Base-by-base conservation (phyloP, 2,888 invertebrate species). In the Ophion obscuratus region DNA sequence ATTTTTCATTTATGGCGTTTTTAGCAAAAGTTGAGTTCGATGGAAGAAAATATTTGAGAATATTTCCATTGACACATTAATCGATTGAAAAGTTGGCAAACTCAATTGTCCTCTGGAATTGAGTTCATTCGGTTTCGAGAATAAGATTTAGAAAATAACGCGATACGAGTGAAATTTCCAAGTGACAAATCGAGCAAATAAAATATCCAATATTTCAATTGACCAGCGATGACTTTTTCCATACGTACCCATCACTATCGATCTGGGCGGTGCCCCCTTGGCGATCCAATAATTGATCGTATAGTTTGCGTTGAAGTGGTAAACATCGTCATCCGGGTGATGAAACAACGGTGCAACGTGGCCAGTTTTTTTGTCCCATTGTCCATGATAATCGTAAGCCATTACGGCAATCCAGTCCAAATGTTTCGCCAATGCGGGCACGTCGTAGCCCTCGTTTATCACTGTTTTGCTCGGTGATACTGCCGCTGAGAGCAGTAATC, bases 391-490 rank as follows among this genome's bases (percentile, higher is more conserved):
- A 92, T 98, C 98, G 91, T 98, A 98, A 0, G 98, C 97, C 98
- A 98, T 98, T 0, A 98, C 97, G 0, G 98, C 97, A 73, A 98
- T 97, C 97, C 98, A 98, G 92, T 98, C 98, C 81, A 98, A 95
- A 92, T 97, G 96, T 88, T 96, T 95, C 0, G 97, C 96, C 4
- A 98, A 91, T 0, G 96, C 95, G 0, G 97, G 96, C 0, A 98
- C 97, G 91, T 98, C 97, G 92, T 98, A 98, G 0, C 97, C 95
- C 91, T 96, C 97, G 92, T 98, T 98, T 81, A 98, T 97, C 0
- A 98, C 97, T 88, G 96, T 97, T 94, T 98, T 98, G 92, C 97
- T 98, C 0, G 98, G 98, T 0, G 98, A 97, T 0, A 98, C 98
- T 0, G 98, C 98, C 0, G 98, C 96, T 1, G 98, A 97, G 7